phyloP scores from a whole-genome alignment of 1,140 invertebrate genomes.

The Heliconius eleuchia region DNA sequence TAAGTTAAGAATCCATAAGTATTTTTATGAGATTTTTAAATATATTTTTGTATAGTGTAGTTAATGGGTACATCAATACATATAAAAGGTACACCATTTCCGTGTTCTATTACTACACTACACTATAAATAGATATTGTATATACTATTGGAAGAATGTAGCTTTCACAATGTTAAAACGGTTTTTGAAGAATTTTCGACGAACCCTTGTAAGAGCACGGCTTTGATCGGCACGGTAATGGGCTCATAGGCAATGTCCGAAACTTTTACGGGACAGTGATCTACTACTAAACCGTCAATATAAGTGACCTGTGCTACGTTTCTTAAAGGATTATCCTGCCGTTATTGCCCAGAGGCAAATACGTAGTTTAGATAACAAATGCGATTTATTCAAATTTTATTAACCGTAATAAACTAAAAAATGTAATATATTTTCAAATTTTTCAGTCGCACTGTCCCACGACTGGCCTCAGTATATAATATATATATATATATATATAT shows the following conservation, averaged over 20 bases:
- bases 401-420: background rate
- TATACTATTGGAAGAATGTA: background rate
- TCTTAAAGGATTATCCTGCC: slow-evolving; percentile 23
- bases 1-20: no score
- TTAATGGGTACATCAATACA: background rate
- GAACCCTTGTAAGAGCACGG: slow-evolving; percentile 14
- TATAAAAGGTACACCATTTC: background rate
- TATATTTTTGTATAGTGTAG: no score
- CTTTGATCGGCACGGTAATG: slow-evolving; percentile 70
- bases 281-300: slow-evolving; percentile 59
- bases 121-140: background rate
- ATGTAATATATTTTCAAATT: no score
- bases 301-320: slow-evolving; percentile 38
- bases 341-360: background rate
- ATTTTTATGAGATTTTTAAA: no score
- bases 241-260: slow-evolving; percentile 61
- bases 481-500: no score
- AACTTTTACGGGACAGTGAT: slow-evolving; percentile 76
- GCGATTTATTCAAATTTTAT: background rate
- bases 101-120: background rate
- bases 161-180: slow-evolving; percentile 27
- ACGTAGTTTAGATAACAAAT: background rate
- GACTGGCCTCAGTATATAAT: no score
- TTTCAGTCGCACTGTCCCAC: no score
- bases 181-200: slow-evolving; percentile 42